Percentiles rank a stretch among this genome's conserved stretches.
Evolutionary conservation across 2,888 invertebrate genomes (phyloP).

Genomic region (Andrena haemorrhoa): DNA sequence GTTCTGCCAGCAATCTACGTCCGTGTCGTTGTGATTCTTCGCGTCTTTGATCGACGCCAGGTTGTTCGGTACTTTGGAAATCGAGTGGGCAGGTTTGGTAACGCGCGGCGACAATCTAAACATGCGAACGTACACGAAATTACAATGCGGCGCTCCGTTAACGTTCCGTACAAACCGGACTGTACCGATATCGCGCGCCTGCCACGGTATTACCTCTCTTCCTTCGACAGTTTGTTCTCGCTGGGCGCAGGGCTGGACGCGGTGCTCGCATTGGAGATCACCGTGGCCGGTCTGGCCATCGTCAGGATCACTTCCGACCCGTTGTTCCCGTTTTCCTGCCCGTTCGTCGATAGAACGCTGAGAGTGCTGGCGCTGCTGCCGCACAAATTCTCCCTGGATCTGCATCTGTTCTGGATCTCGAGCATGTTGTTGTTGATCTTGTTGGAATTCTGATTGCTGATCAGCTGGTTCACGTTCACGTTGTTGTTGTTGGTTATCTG

Average conservation of each 20-base stretch:
- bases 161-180: neutral
- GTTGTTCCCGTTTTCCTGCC: constrained; percentile 81
- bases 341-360: constrained; percentile 79
- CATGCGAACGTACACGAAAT: constrained; percentile 6
- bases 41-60: constrained; percentile 75
- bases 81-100: constrained; percentile 81
- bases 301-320: constrained; percentile 87
- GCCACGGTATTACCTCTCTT: constrained; percentile 85
- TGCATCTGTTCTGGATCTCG: constrained; percentile 83
- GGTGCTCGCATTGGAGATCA: constrained; percentile 88
- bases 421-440: constrained; percentile 79
- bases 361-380: constrained; percentile 81
- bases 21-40: constrained; percentile 76
- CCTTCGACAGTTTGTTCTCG: constrained; percentile 87
- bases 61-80: constrained; percentile 77
- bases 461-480: constrained; percentile 69
- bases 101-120: constrained; percentile 83
- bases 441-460: constrained; percentile 72
- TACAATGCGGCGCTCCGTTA: neutral
- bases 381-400: constrained; percentile 84
- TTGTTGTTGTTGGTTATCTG: constrained; percentile 81
- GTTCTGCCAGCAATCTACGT: constrained; percentile 79
- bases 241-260: constrained; percentile 86
- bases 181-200: neutral
- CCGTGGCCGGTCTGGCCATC: constrained; percentile 89